Base-by-base conservation (phyloP, 2,113 vertebrate genomes). In the Mus pahari region DNA sequence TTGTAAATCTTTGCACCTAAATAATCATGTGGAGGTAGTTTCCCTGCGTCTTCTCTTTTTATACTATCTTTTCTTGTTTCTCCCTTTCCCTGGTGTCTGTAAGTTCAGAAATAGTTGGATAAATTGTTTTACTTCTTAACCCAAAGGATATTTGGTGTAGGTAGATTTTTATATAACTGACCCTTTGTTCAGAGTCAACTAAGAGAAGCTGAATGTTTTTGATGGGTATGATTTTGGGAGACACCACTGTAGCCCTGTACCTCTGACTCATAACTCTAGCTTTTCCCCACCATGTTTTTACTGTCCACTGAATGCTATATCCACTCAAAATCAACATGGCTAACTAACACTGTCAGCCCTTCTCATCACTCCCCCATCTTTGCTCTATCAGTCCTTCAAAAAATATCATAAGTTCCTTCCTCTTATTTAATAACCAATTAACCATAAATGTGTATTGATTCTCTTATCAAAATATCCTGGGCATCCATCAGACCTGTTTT, bases 61-160 rank as follows among this genome's bases (percentile, higher is more conserved):
- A 70, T 58, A 33, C 1, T 93, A 13, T 50, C 7, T 55, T 90
- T 92, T 58, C 3, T 70, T 2, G 4, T 50, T 19, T 92, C 39
- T 68, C 70, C 8, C 26, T 78, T 92, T n/a, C 39, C 7, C n/a
- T 42, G 48, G 16, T 60, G 66, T 78, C 22, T 73, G 1, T 70
- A 83, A 96, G 68, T 64, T 11, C 22, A 77, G 55, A 93, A 64
- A 58, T 75, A 73, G 87, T 96, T 95, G 66, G 71, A 53, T n/a
- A 28, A 42, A 45, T 0, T 39, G 36, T 55, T 28, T 50, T 53
- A 6, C 28, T 64, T 13, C 2, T 20, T 70, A 22, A 91, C 62
- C 68, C 20, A 39, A 31, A 79, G 33, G 70, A 74, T 66, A 58
- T 75, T 92, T 77, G 36, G 14, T 71, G 60, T 74, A 89, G 39